phyloP scores from a whole-genome alignment of 2,797 vertebrate species.

The Chelonia mydas region DNA sequence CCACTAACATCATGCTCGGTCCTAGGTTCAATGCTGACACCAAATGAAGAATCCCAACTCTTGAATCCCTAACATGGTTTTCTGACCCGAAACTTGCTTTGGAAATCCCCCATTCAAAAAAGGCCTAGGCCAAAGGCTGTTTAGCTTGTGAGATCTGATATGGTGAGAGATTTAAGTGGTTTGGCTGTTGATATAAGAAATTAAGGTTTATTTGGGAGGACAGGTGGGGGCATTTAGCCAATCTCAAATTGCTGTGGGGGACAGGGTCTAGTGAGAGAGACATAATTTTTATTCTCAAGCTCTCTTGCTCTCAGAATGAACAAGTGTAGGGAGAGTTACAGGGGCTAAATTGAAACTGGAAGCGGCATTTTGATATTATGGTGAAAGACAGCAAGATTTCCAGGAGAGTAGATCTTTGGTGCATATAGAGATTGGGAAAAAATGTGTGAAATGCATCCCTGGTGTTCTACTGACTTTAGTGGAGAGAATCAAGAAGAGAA shows the following conservation, averaged over 20 bases:
- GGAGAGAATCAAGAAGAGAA: neutral
- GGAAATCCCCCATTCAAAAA: neutral
- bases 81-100: neutral
- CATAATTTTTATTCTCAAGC: neutral
- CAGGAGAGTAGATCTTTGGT: neutral
- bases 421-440: neutral
- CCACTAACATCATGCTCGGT: neutral
- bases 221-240: accelerated
- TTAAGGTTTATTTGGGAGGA: neutral
- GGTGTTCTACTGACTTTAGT: neutral
- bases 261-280: neutral
- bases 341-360: accelerated
- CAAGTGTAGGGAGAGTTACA: accelerated
- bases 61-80: accelerated
- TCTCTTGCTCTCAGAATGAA: neutral
- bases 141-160: neutral
- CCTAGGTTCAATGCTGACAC: neutral
- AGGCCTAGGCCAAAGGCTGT: neutral
- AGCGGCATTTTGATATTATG: neutral
- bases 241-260: accelerated
- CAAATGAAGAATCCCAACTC: neutral
- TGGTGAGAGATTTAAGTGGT: neutral
- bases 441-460: neutral
- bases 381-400: neutral
- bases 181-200: neutral